Conservation (phyloP, 2,888 invertebrate genomes). For the Physocephala rufipes region DNA sequence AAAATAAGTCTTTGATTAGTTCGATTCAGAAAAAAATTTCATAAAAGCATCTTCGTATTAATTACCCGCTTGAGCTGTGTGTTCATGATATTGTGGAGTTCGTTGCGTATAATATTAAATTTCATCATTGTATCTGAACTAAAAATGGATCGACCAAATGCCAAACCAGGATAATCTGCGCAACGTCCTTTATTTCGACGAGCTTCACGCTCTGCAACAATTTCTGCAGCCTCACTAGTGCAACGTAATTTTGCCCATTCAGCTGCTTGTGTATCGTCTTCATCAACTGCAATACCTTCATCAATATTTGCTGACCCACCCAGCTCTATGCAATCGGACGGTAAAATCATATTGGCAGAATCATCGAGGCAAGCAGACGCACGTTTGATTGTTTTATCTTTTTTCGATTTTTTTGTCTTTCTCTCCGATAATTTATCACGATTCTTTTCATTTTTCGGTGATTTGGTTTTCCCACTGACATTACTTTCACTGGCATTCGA, state of each 20-base stretch:
- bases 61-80: constrained; percentile 95
- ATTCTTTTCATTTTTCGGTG: constrained; percentile 42
- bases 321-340: constrained; percentile 50
- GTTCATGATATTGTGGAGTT: constrained; percentile 96
- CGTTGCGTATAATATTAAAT: constrained; percentile 95
- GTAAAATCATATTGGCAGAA: constrained; percentile 17
- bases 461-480: constrained; percentile 43
- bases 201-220: constrained; percentile 84
- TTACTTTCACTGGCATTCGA: constrained; percentile 39
- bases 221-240: constrained; percentile 88
- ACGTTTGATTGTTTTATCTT: constrained; percentile 56
- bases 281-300: constrained; percentile 69
- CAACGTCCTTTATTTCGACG: constrained; percentile 79
- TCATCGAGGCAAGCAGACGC: constrained; percentile 50
- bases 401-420: constrained; percentile 55
- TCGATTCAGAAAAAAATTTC: background rate
- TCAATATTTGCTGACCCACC: constrained; percentile 58
- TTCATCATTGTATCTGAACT: constrained; percentile 98
- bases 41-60: constrained; percentile 35
- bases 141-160: constrained; percentile 91
- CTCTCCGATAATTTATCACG: constrained; percentile 47
- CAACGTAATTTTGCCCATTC: constrained; percentile 87
- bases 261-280: constrained; percentile 80
- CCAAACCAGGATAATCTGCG: constrained; percentile 91
- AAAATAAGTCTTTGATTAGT: constrained; percentile 14